Percentiles rank a stretch among this genome's conserved stretches.
phyloP scores from a whole-genome alignment of 2,888 invertebrate species.

The Synergus japonicus region DNA sequence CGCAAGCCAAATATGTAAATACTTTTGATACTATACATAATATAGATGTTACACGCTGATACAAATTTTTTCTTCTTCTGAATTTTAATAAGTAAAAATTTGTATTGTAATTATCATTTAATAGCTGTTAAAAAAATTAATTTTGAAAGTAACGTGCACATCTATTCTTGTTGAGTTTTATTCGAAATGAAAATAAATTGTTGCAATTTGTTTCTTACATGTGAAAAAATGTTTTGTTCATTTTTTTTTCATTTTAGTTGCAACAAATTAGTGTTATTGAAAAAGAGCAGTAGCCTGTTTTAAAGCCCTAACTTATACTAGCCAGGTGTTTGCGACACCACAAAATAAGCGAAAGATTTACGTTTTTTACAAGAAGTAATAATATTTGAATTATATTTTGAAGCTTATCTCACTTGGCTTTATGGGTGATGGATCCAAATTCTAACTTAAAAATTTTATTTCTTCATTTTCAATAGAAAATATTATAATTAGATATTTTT shows the following conservation, averaged over 20 bases:
- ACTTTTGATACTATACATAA: neutral
- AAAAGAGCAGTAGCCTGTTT: neutral
- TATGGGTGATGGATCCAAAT: too few relatives aligned
- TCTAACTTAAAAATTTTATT: too few relatives aligned
- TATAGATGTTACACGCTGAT: neutral
- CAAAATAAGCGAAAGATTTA: constrained; percentile 16
- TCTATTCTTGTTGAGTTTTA: neutral
- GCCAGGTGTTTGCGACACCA: constrained; percentile 10
- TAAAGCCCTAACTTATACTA: neutral
- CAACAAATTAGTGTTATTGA: neutral
- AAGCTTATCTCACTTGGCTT: neutral
- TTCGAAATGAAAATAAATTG: neutral
- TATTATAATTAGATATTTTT: too few relatives aligned
- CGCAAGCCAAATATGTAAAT: neutral
- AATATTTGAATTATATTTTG: neutral
- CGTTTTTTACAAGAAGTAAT: neutral
- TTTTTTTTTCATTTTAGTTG: neutral
- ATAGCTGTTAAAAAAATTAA: neutral
- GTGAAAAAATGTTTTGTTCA: neutral
- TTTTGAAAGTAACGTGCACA: neutral
- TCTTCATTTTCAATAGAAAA: too few relatives aligned
- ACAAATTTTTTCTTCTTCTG: neutral
- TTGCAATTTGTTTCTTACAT: neutral
- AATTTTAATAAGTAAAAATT: neutral
- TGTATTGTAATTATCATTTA: neutral